phyloP scores from a whole-genome alignment of 1,140 invertebrate species.

The Drosophila pandora region DNA sequence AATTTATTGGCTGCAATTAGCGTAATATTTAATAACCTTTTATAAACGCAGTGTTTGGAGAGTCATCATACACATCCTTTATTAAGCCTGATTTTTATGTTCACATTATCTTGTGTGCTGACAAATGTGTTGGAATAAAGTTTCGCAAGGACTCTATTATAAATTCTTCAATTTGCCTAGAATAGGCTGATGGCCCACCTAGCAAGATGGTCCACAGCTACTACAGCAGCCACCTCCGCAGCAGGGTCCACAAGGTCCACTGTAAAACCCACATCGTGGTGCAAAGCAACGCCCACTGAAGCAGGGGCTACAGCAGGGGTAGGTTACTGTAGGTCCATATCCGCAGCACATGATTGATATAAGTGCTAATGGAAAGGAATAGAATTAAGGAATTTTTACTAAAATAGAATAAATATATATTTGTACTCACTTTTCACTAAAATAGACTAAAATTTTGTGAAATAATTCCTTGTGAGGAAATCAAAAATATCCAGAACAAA shows the following conservation, averaged over 20 bases:
- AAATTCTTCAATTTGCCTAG: neutral
- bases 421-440: constrained; percentile 9
- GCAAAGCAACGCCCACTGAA: constrained; percentile 38
- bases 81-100: constrained; percentile 14
- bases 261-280: constrained; percentile 35
- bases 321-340: constrained; percentile 38
- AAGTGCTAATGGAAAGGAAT: no score
- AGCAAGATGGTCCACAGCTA: constrained; percentile 44
- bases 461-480: neutral
- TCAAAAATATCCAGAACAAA: neutral
- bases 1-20: no score
- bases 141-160: neutral
- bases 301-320: constrained; percentile 45
- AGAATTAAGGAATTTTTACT: no score
- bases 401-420: neutral
- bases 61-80: constrained; percentile 8
- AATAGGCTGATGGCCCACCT: no score
- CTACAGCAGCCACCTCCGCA: constrained; percentile 42
- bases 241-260: constrained; percentile 28
- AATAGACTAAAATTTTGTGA: constrained; percentile 5
- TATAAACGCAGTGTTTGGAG: neutral
- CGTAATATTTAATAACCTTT: no score
- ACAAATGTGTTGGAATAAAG: no score
- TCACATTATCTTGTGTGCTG: neutral
- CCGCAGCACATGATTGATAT: constrained; percentile 33